phyloP scores from a whole-genome alignment of 2,888 invertebrate species.

The Drosophila limbata region DNA sequence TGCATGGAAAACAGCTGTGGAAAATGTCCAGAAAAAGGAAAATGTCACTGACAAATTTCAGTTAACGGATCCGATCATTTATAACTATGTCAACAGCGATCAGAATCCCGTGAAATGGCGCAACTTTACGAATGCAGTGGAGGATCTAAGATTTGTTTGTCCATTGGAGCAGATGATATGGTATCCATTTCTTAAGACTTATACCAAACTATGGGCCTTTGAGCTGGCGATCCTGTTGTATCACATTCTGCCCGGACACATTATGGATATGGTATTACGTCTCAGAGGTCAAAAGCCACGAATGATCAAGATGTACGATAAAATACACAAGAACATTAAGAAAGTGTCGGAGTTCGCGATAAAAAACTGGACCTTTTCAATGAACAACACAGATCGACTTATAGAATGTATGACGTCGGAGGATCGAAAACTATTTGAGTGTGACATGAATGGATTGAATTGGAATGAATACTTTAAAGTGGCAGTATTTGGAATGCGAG shows the following conservation, averaged over 20 bases:
- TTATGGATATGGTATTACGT: constrained; percentile 86
- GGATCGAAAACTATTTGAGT: constrained; percentile 88
- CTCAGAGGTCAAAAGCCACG: constrained; percentile 57
- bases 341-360: constrained; percentile 91
- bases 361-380: constrained; percentile 90
- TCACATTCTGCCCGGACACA: constrained; percentile 88
- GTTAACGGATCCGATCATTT: constrained; percentile 4
- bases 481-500: constrained; percentile 90
- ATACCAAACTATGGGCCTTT: constrained; percentile 45
- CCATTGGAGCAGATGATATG: constrained; percentile 13
- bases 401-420: constrained; percentile 83
- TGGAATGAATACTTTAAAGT: constrained; percentile 86
- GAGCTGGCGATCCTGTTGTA: constrained; percentile 86
- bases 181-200: background rate
- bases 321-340: constrained; percentile 91
- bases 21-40: background rate
- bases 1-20: constrained; percentile 84
- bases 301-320: constrained; percentile 91
- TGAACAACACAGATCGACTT: constrained; percentile 86
- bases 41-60: background rate
- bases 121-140: background rate
- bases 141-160: background rate
- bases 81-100: constrained; percentile 8
- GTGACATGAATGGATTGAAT: constrained; percentile 89
- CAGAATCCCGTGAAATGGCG: constrained; percentile 2